Evolutionary conservation across 2,888 invertebrate genomes (phyloP), one percentile per base, ranked within the genome.

Genomic region (Melanchra persicariae): DNA sequence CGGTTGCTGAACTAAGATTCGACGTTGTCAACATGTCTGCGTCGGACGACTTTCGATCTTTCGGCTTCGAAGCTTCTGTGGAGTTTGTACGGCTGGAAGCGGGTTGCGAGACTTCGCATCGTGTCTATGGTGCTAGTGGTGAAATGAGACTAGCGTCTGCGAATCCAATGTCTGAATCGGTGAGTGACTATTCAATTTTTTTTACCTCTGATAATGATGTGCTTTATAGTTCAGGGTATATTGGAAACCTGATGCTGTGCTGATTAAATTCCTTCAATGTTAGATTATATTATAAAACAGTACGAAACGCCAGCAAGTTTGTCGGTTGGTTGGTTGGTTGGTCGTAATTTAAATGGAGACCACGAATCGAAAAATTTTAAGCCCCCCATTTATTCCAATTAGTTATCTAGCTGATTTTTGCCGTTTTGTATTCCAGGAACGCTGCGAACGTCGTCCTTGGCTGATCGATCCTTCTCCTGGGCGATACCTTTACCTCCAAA

Each of bases 1-100:
- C 97, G 82, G 97, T 98, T 47, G 97, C 98, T 19, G 98, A 98
- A 90, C 96, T 99, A 49, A 97, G 97, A 87, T 98, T 99, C 88
- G 97, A 97, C 82, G 98, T 98, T 22, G 96, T 97, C 70, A 97
- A 97, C 85, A 98, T 99, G 99, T 97, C 98, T 77, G 97, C 98
- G 1, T 95, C 98, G 24, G 98, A 99, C 88, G 98, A 99, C 95
- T 98, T 98, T 90, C 97, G 98, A 72, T 97, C 97, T 60, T 97
- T 98, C 82, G 98, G 97, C 88, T 98, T 99, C 91, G 98, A 98
- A 91, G 98, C 98, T 9, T 97, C 97, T 54, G 98, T 98, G 92
- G 98, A 98, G 90, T 98, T 98, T 86, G 96, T 98, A 17, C 97
- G 97, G 86, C 95, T 97, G 58, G 97, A 97, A n/a, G 96, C 97